Percentiles rank a stretch among this genome's conserved stretches.
These are phyloP conservation scores for Rafetus swinhoei DNA, from an alignment of 2,113 vertebrate species.

Conservation along the genomic window DNA sequence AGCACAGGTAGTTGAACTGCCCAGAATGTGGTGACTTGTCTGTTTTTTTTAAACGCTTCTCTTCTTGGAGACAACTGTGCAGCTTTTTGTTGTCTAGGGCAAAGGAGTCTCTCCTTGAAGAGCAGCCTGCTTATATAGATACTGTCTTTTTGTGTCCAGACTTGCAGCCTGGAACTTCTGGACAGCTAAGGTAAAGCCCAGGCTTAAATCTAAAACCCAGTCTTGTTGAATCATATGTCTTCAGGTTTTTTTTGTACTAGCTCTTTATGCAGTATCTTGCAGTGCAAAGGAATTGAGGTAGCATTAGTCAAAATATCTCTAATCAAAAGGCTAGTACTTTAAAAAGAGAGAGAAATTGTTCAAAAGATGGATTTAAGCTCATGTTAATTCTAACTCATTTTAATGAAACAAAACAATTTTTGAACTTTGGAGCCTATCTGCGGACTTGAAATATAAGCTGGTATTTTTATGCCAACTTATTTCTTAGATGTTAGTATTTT, in stretches of 20 bases:
- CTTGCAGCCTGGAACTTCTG: background rate
- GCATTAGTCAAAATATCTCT: background rate
- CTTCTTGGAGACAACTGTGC: background rate
- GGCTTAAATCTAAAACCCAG: background rate
- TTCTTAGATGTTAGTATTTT: constrained; percentile 74
- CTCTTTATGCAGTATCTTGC: background rate
- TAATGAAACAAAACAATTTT: constrained; percentile 72
- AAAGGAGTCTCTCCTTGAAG: background rate
- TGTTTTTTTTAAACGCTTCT: constrained; percentile 13
- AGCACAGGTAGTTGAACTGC: background rate
- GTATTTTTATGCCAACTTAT: constrained; percentile 72
- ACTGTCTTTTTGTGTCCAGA: background rate
- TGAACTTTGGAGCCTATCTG: constrained; percentile 67
- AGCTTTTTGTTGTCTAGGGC: background rate
- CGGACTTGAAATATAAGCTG: constrained; percentile 70
- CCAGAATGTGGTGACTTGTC: background rate
- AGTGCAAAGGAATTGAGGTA: background rate
- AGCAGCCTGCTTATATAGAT: background rate
- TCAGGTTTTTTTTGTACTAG: background rate
- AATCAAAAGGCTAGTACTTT: background rate
- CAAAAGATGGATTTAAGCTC: constrained; percentile 33
- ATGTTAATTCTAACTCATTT: constrained; percentile 61
- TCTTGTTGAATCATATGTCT: background rate
- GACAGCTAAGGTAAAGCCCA: background rate
- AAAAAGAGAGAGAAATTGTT: background rate